A percentile compares a stretch with the other conserved stretches of the same genome.
These are phyloP conservation scores for Microplitis demolitor DNA, from an alignment of 1,140 invertebrate species.

Conservation along the genomic window DNA sequence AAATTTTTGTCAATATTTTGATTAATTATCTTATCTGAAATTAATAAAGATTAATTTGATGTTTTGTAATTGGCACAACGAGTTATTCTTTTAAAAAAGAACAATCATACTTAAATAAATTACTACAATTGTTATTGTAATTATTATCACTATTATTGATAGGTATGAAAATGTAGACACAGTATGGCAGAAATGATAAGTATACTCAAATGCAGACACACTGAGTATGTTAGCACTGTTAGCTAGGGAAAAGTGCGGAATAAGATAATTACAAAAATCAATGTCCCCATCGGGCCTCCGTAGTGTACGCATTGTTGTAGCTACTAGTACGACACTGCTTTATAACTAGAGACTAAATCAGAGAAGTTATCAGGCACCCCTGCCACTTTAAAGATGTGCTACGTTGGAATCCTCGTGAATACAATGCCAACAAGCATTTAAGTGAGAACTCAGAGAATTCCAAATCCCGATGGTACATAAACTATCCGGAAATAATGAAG, in stretches of 20 bases:
- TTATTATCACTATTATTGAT: too few species aligned
- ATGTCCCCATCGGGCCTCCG: neutral
- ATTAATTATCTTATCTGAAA: too few species aligned
- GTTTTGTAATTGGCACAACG: too few species aligned
- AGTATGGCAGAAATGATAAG: too few species aligned
- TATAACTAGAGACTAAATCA: slow-evolving; percentile 47
- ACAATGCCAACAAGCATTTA: slow-evolving; percentile 6
- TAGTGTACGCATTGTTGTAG: too few species aligned
- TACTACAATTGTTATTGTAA: too few species aligned
- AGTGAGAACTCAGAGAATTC: slow-evolving; percentile 29
- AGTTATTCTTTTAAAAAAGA: too few species aligned
- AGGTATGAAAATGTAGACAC: neutral
- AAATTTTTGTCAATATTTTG: too few species aligned
- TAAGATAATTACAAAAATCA: neutral
- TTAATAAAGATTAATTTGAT: too few species aligned
- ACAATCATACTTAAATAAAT: too few species aligned
- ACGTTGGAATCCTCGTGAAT: slow-evolving; percentile 23
- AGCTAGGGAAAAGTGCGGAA: neutral
- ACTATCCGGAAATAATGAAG: slow-evolving; percentile 46
- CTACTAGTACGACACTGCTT: neutral
- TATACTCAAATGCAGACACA: neutral
- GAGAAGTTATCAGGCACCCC: slow-evolving; percentile 41
- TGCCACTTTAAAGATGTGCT: slow-evolving; percentile 31
- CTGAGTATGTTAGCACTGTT: neutral
- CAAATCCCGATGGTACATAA: slow-evolving; percentile 31